A percentile compares a stretch with the other conserved stretches of the same genome.
Conservation (phyloP, 2,888 invertebrate genomes). For the Parnassius smintheus region DNA sequence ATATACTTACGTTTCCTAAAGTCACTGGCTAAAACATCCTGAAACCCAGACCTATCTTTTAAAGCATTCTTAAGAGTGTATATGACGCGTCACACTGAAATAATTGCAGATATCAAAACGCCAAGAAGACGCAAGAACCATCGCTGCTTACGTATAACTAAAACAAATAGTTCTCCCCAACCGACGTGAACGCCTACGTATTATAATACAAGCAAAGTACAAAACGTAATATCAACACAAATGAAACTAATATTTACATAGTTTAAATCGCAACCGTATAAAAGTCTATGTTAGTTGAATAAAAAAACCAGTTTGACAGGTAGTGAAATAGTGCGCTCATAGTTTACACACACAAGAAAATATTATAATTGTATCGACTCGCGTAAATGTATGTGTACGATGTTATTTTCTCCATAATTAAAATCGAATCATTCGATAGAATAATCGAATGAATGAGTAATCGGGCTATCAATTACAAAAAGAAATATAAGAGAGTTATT, state of each 20-base stretch:
- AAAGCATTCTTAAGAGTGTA: constrained; percentile 13
- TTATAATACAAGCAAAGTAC: constrained; percentile 40
- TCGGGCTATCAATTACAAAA: constrained; percentile 5
- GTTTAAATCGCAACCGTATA: constrained; percentile 27
- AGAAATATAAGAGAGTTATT: constrained; percentile 1
- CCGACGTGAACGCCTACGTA: constrained; percentile 34
- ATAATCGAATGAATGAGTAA: not conserved
- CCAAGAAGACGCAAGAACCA: constrained; percentile 30
- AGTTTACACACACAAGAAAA: constrained; percentile 1
- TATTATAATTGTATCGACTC: constrained; percentile 2
- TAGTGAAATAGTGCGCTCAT: constrained; percentile 10
- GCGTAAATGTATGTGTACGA: not conserved
- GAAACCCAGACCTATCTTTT: constrained; percentile 5
- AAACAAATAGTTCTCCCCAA: constrained; percentile 31
- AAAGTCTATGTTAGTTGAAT: constrained; percentile 23
- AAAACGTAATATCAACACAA: constrained; percentile 46
- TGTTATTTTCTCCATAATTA: not conserved
- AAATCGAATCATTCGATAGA: not conserved
- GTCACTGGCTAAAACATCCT: constrained; percentile 8
- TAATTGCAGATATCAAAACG: constrained; percentile 10
- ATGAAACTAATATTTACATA: constrained; percentile 49
- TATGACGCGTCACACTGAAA: constrained; percentile 1
- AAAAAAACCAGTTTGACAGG: constrained; percentile 8
- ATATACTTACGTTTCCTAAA: not conserved
- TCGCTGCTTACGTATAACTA: constrained; percentile 31